Base-by-base conservation (phyloP, 2,113 vertebrate genomes). In the Mungos mungo region DNA sequence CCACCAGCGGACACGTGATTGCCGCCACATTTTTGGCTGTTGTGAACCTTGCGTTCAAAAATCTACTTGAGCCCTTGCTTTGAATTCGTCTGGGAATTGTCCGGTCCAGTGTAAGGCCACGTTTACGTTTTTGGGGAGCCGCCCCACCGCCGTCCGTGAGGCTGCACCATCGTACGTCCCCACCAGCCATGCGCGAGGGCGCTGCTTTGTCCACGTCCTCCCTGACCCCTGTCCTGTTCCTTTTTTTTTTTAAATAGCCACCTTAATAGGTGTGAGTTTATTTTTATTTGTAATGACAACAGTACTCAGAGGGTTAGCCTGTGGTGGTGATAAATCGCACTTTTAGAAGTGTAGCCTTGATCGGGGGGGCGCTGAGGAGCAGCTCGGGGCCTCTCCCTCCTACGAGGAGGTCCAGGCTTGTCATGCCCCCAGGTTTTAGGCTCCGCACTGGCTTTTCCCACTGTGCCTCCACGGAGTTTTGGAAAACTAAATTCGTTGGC, bases 231-330 rank as follows among this genome's bases (percentile, higher is more conserved):
- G 50, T 3, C 16, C 2, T 52, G 50, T 33, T 38, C 35, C 25
- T 13, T 31, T 47, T 31, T 5, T 57, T 60, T 60, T 60, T 60
- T 60, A 23, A 45, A 29, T 29, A 23, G 11, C 45, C 13, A 5
- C 18, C 31, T 31, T 41, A 31, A 45, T 54, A 21, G 60, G 16
- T 19, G 14, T 89, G 41, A 45, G 65, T 50, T 79, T 79, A 90
- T 79, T 77, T 93, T 90, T 79, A 15, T 84, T 29, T 80, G 83
- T 66, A 52, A 80, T 54, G 29, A 74, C 27, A 27, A 54, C 65
- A 90, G 45, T 13, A 74, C 25, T 81, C 74, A 35, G 65, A 65
- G 4, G 31, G n/a, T 31, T n/a, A 31, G 14, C 25, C 15, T 68
- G 6, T 13, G 10, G 7, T 57, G 18, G 35, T 27, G 35, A 33